phyloP scores from a whole-genome alignment of 2,797 vertebrate species.

The Schizopygopsis malacanthus region DNA sequence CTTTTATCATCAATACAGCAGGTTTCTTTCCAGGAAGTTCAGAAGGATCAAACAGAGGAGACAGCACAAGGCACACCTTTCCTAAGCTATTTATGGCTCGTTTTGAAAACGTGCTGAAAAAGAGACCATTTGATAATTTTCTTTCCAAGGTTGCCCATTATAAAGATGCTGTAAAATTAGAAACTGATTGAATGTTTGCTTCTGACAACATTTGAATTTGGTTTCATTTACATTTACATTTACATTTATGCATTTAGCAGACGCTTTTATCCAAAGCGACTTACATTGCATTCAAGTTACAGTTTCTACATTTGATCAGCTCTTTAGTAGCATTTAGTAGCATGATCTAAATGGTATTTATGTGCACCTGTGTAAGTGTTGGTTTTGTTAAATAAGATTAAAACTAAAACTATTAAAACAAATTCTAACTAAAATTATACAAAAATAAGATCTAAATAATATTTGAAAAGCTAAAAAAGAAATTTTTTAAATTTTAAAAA shows the following conservation, averaged over 20 bases:
- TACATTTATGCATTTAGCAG: too few relatives aligned
- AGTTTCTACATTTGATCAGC: too few relatives aligned
- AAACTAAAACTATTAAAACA: neutral
- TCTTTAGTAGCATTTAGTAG: too few relatives aligned
- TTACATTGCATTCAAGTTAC: too few relatives aligned
- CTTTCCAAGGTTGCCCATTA: neutral
- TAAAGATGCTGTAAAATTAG: constrained; percentile 12
- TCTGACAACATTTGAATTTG: neutral
- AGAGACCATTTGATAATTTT: neutral
- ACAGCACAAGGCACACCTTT: constrained; percentile 19
- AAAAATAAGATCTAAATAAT: neutral
- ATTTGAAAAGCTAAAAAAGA: neutral
- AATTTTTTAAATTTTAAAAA: too few relatives aligned
- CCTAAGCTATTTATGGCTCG: constrained; percentile 26
- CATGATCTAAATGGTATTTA: neutral
- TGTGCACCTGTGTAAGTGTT: neutral
- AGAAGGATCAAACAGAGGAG: constrained; percentile 30
- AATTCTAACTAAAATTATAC: neutral
- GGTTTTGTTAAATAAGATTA: neutral
- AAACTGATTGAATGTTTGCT: neutral
- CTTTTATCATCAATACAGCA: constrained; percentile 31
- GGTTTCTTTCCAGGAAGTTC: constrained; percentile 32
- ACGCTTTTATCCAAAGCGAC: too few relatives aligned
- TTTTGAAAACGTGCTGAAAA: constrained; percentile 3
- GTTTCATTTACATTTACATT: too few relatives aligned